phyloP scores from a whole-genome alignment of 2,888 invertebrate species.

The Poecilus cupreus region DNA sequence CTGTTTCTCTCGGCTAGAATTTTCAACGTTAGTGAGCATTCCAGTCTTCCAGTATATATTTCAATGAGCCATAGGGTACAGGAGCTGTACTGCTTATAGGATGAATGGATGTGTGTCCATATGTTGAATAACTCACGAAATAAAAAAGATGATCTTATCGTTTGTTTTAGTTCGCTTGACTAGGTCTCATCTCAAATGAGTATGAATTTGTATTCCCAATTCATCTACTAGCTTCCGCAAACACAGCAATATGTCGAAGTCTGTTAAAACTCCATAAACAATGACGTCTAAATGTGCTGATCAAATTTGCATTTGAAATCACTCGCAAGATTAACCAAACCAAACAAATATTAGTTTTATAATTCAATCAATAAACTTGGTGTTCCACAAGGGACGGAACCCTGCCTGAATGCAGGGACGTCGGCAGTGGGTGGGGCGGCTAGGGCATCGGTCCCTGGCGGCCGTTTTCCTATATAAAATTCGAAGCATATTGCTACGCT shows the following conservation, averaged over 20 bases:
- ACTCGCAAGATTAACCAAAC: slow-evolving; percentile 73
- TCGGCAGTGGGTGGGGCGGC: slow-evolving; percentile 23
- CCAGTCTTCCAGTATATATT: too few relatives aligned
- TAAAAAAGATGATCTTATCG: too few relatives aligned
- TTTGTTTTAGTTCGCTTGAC: too few relatives aligned
- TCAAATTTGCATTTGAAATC: slow-evolving; percentile 72
- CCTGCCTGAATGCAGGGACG: neutral
- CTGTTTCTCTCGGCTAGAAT: too few relatives aligned
- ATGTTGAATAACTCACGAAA: too few relatives aligned
- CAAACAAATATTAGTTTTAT: slow-evolving; percentile 72
- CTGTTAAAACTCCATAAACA: slow-evolving; percentile 34
- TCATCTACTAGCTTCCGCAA: neutral
- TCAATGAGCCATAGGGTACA: too few relatives aligned
- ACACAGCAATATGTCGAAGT: slow-evolving; percentile 11
- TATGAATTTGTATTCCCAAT: neutral
- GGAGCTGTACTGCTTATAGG: too few relatives aligned
- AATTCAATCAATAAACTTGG: slow-evolving; percentile 71
- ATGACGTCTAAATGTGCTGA: slow-evolving; percentile 63
- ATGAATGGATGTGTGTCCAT: too few relatives aligned
- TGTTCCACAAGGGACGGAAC: slow-evolving; percentile 52
- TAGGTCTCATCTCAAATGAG: too few relatives aligned
- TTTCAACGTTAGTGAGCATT: too few relatives aligned
- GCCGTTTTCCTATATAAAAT: slow-evolving; percentile 70
- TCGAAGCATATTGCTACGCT: slow-evolving; percentile 73
- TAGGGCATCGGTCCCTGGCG: slow-evolving; percentile 66